Base-by-base conservation (phyloP, 2,888 invertebrate genomes). In the Neoitamus cyanurus region DNA sequence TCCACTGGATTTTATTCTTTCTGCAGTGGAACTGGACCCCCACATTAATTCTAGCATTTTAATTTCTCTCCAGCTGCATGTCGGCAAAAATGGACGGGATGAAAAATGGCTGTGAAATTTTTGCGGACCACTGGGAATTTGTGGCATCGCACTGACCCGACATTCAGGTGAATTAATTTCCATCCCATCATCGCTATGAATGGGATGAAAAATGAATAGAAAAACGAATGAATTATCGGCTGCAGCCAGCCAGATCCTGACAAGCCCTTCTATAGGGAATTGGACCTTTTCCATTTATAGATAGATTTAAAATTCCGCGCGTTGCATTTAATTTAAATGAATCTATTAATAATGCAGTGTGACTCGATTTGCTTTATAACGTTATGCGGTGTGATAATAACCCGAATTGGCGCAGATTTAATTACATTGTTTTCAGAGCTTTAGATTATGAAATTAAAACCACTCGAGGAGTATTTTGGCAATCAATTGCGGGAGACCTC, bases 91-190 rank as follows among this genome's bases (percentile, higher is more conserved):
- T 69, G 4, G 31, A 28, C 20, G 9, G 20, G 13, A 36, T 36
- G 73, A 73, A 73, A 36, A 73, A 37, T 73, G 37, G 73, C 36
- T 73, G 7, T 70, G 73, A 36, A 11, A 37, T 36, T 73, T 34
- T 34, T 37, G 20, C 36, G 36, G 30, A 11, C 37, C 15, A 37
- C 2, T 0, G 36, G 9, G 25, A 73, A 73, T 73, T 73, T 73
- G 37, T 73, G 20, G 20, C 9, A 9, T n/a, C n/a, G 25, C 25
- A 11, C 20, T 58, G 20, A 58, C 70, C 34, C 37, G 73, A 36
- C 73, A 25, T 37, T 73, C 37, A 73, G 73, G 73, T 73, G 73
- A 73, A 37, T 73, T 73, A 34, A 73, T 73, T 37, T 37, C 73
- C 37, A 11, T 37, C 20, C 31, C 34, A 36, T 36, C 36, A 37